Evolutionary conservation across 2,888 invertebrate species (phyloP), one percentile per base, ranked within the genome.

Genomic region (Xylota segnis): DNA sequence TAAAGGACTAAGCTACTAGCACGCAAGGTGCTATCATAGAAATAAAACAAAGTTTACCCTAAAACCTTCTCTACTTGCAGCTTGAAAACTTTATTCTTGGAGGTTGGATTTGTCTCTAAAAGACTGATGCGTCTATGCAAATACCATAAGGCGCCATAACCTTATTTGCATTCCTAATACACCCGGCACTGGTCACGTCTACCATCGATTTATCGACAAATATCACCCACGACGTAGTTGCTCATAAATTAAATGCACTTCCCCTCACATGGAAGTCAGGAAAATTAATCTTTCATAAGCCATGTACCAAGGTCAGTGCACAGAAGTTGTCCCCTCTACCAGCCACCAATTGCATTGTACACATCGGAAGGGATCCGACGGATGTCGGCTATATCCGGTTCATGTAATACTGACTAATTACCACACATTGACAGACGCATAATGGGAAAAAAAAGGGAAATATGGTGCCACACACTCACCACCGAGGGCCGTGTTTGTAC

Each of bases 311-410:
- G 52, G 52, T 52, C 52, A 52, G 29, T 29, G 52, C 29, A 29
- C 52, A 52, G 52, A 27, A 18, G 52, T 27, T 52, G 6, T 23
- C 52, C 52, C 52, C 27, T 52, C 6, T 18, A n/a, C 27, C n/a
- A 0, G 14, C 6, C 29, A 52, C 14, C 37, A 12, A n/a, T 50
- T 29, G 50, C 29, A n/a, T 29, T 32, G 0, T 34, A 18, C 12
- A 6, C 40, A 27, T 27, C 37, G 5, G 34, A n/a, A 27, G 50
- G 66, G 50, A 32, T 27, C 50, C 43, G 52, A 66, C 81, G 81
- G 81, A 81, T 75, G 81, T 81, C 50, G 65, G 7, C 40, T 68
- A 81, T 81, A 74, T 81, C 81, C 81, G 81, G 66, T 81, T 75
- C 40, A 29, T 59, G 50, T 81, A 81, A 81, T 68, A 40, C 75